Evolutionary conservation across 2,113 vertebrate genomes (phyloP).

Genomic region (Gymnobelideus leadbeateri): DNA sequence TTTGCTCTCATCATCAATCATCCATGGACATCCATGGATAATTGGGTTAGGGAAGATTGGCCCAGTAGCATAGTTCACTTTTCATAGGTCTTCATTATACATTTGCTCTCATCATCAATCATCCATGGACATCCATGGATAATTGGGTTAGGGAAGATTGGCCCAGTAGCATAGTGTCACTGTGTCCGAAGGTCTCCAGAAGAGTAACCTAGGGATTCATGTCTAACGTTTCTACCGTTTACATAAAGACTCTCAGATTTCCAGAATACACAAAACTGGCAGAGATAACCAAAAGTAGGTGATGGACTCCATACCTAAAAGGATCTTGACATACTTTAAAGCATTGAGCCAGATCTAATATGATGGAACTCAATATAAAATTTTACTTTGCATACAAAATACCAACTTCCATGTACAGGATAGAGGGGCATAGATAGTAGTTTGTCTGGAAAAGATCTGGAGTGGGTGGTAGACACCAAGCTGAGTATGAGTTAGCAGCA

Average conservation of each 20-base stretch:
- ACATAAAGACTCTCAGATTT: too few relatives aligned
- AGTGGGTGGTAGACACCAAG: too few relatives aligned
- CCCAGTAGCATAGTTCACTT: too few relatives aligned
- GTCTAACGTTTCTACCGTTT: too few relatives aligned
- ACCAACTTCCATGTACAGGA: background rate
- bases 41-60: background rate
- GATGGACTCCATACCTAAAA: too few relatives aligned
- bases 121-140: background rate
- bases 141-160: background rate
- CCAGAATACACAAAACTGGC: too few relatives aligned
- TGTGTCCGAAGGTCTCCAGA: too few relatives aligned
- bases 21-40: background rate
- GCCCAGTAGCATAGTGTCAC: too few relatives aligned
- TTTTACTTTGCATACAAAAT: background rate
- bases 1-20: background rate
- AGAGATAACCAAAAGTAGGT: too few relatives aligned
- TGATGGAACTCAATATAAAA: background rate
- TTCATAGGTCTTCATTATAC: background rate
- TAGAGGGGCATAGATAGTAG: background rate
- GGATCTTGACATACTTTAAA: background rate
- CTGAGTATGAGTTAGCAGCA: background rate
- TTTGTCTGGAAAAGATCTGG: background rate
- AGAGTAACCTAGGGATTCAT: too few relatives aligned
- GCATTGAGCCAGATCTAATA: background rate
- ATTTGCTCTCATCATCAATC: background rate